Base-by-base conservation (phyloP, 2,113 vertebrate species). In the Naja naja region DNA sequence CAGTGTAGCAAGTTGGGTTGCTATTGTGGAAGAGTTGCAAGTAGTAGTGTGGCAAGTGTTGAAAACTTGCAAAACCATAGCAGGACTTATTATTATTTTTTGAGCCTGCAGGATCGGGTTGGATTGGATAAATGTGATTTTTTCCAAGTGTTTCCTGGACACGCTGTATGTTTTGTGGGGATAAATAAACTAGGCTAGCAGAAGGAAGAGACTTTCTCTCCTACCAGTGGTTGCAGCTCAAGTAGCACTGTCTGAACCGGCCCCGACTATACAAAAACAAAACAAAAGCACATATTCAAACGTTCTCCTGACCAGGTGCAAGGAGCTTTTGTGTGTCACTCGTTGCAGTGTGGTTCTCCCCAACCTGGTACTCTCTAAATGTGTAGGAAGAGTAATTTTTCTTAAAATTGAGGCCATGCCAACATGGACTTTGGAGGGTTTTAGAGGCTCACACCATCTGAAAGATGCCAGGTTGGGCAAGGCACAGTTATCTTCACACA, bases 181-280 rank as follows among this genome's bases (percentile, higher is more conserved):
- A 93, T 20, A 55, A 18, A 1, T 25, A 60, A 85, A 64, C 18
- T 91, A 94, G 0, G 0, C 87, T 0, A 93, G 54, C 39, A n/a
- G 89, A 45, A 53, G 74, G 11, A 18, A 0, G 6, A 43, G 93
- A 49, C 49, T 89, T 53, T 52, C n/a, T 1, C 53, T 5, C 27
- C 85, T 39, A 85, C 54, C 95, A 55, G 18, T 53, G 93, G 93
- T 89, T 96, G 91, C 89, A 90, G 94, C 18, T 74, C 93, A 93
- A 90, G 92, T 87, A 93, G 93, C 93, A 88, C 93, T 39, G 92
- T 96, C 94, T 96, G 96, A 97, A 97, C 97, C 93, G 95, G 95
- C 96, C 95, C 96, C 96, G 95, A 93, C 74, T 87, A 64, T 49
- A 39, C 64, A 94, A 88, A 90, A 86, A 23, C 8, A 81, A 92